Conservation (phyloP, 2,888 invertebrate species). For the Linhomoeus sp. region DNA sequence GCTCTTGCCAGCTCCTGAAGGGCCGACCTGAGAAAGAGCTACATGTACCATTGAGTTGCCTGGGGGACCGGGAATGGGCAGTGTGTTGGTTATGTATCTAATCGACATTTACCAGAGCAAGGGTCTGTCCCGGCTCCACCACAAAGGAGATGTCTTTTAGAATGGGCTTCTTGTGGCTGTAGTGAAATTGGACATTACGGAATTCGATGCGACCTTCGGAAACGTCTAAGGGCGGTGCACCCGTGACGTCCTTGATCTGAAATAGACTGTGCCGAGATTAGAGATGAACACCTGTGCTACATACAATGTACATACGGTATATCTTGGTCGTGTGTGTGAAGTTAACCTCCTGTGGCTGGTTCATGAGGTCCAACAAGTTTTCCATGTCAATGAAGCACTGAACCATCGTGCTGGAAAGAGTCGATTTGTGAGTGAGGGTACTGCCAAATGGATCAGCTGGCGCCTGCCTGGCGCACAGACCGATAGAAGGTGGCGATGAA, state of each 20-base stretch:
- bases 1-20: conserved; percentile 34
- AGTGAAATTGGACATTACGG: conserved; percentile 71
- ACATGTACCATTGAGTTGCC: neutral
- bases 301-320: too few relatives aligned
- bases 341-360: conserved; percentile 58
- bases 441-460: too few relatives aligned
- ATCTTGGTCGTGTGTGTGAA: too few relatives aligned
- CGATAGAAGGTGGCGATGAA: conserved; percentile 96
- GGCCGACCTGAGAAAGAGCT: conserved; percentile 25
- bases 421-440: too few relatives aligned
- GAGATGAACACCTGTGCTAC: too few relatives aligned
- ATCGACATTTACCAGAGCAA: conserved; percentile 33
- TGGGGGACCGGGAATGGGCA: too few relatives aligned
- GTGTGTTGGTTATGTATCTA: neutral
- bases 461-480: conserved; percentile 35
- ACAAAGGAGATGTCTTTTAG: conserved; percentile 23
- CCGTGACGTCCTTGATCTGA: too few relatives aligned
- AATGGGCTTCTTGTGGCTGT: conserved; percentile 45
- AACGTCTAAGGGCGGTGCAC: neutral
- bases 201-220: conserved; percentile 47
- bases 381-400: conserved; percentile 98
- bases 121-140: conserved; percentile 60
- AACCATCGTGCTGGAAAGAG: conserved; percentile 64
- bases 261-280: too few relatives aligned
- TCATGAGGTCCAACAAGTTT: conserved; percentile 88